Conservation (phyloP, 2,113 vertebrate genomes). For the Elephas maximus region DNA sequence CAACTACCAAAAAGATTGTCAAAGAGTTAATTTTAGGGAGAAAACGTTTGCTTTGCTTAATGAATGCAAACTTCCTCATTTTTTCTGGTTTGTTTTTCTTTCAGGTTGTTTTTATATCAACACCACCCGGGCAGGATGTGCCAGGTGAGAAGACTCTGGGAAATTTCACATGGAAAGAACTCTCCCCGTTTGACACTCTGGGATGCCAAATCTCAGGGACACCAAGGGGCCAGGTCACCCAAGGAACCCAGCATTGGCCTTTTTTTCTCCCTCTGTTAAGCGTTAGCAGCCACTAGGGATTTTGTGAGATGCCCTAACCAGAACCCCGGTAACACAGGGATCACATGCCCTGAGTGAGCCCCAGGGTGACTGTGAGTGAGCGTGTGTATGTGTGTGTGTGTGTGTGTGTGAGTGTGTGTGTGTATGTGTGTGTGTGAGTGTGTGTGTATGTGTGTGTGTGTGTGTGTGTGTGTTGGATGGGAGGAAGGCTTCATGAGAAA, state of each 20-base stretch:
- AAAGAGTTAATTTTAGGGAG: constrained; percentile 65
- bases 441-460: not conserved
- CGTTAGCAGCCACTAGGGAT: not conserved
- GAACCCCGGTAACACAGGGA: not conserved
- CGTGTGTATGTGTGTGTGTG: not conserved
- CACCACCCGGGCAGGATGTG: not conserved
- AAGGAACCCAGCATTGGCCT: not conserved
- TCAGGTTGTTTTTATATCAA: constrained; percentile 71
- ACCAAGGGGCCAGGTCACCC: not conserved
- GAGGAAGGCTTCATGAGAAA: constrained; percentile 19
- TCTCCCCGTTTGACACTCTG: not conserved
- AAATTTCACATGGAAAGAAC: constrained; percentile 52
- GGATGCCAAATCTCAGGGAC: not conserved
- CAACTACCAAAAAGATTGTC: constrained; percentile 47
- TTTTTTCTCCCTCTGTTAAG: not conserved
- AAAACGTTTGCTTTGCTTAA: constrained; percentile 68
- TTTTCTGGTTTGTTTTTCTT: constrained; percentile 76
- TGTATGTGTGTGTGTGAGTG: too few species aligned
- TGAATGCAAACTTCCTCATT: constrained; percentile 68
- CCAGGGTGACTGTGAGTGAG: not conserved
- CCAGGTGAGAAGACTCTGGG: constrained; percentile 65
- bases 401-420: not conserved
- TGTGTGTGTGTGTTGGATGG: not conserved
- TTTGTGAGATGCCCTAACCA: constrained; percentile 2
- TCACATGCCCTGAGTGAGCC: not conserved